A percentile compares a stretch with the other conserved stretches of the same genome.
Evolutionary conservation across 2,888 invertebrate genomes (phyloP).

Genomic region (Pimpla rufipes): DNA sequence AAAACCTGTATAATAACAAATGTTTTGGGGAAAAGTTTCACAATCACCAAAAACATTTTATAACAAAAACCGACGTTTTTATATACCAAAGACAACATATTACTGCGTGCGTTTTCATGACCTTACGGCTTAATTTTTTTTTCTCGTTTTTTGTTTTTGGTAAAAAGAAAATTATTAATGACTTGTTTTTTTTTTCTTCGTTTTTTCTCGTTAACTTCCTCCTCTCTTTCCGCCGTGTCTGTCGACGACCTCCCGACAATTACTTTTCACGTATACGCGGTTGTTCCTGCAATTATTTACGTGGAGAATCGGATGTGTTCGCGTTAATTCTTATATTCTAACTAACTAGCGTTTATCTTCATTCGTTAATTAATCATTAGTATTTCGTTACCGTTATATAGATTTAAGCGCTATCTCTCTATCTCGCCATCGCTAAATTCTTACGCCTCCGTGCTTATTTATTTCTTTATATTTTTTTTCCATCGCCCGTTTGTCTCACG

Average conservation of each 20-base stretch:
- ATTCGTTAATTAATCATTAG: conserved; percentile 42
- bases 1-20: conserved; percentile 7
- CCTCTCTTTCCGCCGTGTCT: background rate
- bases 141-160: background rate
- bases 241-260: background rate
- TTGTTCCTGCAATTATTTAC: conserved; percentile 14
- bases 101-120: conserved; percentile 29
- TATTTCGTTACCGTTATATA: conserved; percentile 46
- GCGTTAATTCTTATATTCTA: conserved; percentile 42
- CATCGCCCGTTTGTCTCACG: background rate
- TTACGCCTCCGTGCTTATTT: conserved; percentile 14
- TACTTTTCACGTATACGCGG: conserved; percentile 25
- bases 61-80: conserved; percentile 7
- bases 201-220: conserved; percentile 11
- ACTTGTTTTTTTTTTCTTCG: background rate
- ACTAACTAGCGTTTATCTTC: conserved; percentile 23
- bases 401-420: conserved; percentile 30
- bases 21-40: background rate
- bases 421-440: conserved; percentile 17
- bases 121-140: background rate
- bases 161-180: conserved; percentile 9
- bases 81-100: background rate
- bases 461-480: conserved; percentile 20
- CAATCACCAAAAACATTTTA: conserved; percentile 7
- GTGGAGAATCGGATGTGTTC: conserved; percentile 11